These are phyloP conservation scores for Hesperophylax magnus DNA, from an alignment of 1,140 invertebrate species.

Conservation along the genomic window DNA sequence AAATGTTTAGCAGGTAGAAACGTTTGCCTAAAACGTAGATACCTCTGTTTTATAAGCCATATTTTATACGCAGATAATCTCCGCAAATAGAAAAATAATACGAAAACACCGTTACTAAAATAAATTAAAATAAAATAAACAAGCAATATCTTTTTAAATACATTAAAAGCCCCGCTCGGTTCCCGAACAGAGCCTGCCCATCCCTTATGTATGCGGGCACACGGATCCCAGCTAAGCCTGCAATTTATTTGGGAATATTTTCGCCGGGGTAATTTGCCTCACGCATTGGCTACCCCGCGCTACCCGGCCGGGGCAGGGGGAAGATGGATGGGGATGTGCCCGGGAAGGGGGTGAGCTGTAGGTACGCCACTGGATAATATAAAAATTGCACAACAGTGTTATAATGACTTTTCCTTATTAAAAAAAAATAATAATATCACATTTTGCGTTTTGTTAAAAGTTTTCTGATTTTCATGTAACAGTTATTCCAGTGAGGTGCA, in stretches of 20 bases:
- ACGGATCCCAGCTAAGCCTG: slow-evolving; percentile 55
- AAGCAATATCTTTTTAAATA: no score
- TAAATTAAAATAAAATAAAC: no score
- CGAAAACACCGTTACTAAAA: no score
- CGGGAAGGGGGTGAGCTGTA: neutral
- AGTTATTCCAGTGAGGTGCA: no score
- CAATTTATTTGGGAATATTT: slow-evolving; percentile 60
- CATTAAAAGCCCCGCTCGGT: neutral
- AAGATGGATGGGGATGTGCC: slow-evolving; percentile 23
- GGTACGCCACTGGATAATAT: slow-evolving; percentile 14
- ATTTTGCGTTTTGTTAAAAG: neutral
- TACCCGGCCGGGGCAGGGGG: neutral
- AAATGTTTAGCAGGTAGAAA: no score
- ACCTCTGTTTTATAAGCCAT: no score
- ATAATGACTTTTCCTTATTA: no score
- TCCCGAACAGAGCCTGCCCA: neutral
- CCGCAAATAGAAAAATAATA: no score
- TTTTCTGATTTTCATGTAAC: no score
- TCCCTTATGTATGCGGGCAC: slow-evolving; percentile 54
- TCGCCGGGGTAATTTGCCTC: slow-evolving; percentile 57
- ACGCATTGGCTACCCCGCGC: slow-evolving; percentile 52
- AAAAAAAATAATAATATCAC: no score
- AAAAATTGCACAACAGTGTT: slow-evolving; percentile 12
- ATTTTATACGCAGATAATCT: no score
- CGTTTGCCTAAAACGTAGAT: no score